Base-by-base conservation (phyloP, 2,888 invertebrate genomes). In the Mimumesa dahlbomi region DNA sequence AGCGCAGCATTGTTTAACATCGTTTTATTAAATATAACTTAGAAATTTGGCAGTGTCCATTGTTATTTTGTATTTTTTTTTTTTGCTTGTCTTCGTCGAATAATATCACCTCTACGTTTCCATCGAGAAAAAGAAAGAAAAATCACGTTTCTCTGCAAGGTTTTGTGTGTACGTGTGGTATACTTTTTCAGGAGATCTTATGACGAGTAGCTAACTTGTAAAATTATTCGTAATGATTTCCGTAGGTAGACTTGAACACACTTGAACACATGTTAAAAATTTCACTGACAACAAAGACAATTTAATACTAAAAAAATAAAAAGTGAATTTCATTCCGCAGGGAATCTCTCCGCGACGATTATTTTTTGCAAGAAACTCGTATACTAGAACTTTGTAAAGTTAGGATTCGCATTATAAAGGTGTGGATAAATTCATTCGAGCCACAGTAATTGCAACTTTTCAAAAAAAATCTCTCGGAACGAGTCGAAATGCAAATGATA, bases 21-120 rank as follows among this genome's bases (percentile, higher is more conserved):
- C 36, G 56, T 66, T 68, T 72, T 71, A 69, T 77, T 72, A 73
- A 81, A 81, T 78, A 84, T 83, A 84, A 82, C 81, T 81, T 84
- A 83, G 63, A 77, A 77, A 82, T 85, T 87, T 87, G 87, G 87
- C 87, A 87, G 87, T 87, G 87, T 80, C 77, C 71, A 78, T 75
- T n/a, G n/a, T n/a, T n/a, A n/a, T n/a, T n/a, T n/a, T n/a, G n/a
- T n/a, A n/a, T n/a, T 77, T n/a, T n/a, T n/a, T n/a, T n/a, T n/a
- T n/a, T n/a, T n/a, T 62, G 63, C 58, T 53, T 78, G 70, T 75
- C 74, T 75, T 67, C 73, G 75, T 73, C 68, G 74, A 70, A 78
- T 61, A 70, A 78, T 61, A 68, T 70, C 54, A 71, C 49, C 53
- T 73, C 71, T 53, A 16, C 53, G 36, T 43, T 50, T 54, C n/a